A percentile compares a stretch with the other conserved stretches of the same genome.
These are phyloP conservation scores for Lasiurus cinereus DNA, from an alignment of 2,113 vertebrate species.

Conservation along the genomic window DNA sequence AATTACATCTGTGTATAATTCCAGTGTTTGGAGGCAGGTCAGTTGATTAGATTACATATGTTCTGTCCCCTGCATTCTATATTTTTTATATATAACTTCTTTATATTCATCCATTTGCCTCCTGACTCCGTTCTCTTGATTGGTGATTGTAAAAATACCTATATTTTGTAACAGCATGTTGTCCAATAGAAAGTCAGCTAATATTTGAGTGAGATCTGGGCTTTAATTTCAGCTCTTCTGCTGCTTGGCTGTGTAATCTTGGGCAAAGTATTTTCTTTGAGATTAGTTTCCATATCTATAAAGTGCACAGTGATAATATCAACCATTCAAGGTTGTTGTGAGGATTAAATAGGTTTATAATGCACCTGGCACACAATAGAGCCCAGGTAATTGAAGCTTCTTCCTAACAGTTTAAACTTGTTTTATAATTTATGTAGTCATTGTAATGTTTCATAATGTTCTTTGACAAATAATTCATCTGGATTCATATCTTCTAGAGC, in stretches of 20 bases:
- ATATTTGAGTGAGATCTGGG: neutral
- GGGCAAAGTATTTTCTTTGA: neutral
- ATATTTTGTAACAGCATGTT: neutral
- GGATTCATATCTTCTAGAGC: neutral
- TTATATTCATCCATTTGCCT: neutral
- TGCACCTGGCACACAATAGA: neutral
- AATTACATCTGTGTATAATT: neutral
- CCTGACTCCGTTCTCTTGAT: neutral
- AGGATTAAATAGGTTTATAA: neutral
- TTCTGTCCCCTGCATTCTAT: neutral
- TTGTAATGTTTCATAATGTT: neutral
- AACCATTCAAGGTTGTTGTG: neutral
- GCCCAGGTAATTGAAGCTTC: neutral
- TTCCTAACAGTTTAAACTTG: constrained; percentile 12
- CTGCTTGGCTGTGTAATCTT: neutral
- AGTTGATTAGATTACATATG: neutral
- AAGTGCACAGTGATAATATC: neutral
- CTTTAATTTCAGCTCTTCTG: neutral
- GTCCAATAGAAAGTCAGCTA: neutral
- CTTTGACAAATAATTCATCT: neutral
- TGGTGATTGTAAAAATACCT: neutral
- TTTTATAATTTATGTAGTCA: neutral
- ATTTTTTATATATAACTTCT: neutral
- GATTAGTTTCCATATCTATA: neutral
- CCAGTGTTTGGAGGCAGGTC: neutral